These are phyloP conservation scores for Trochalopteron elliotii DNA, from an alignment of 2,113 vertebrate species.

Conservation along the genomic window DNA sequence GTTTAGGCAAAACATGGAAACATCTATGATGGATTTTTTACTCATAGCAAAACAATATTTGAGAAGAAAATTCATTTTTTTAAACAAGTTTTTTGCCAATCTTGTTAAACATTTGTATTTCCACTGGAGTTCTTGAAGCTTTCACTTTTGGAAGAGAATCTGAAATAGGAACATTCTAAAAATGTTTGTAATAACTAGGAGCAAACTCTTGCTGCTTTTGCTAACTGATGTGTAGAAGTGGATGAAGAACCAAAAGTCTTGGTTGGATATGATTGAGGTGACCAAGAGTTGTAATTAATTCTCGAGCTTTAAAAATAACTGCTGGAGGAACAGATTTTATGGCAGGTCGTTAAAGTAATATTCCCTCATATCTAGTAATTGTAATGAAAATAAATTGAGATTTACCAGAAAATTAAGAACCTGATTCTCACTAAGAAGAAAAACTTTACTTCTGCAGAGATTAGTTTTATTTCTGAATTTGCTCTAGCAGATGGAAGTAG, in stretches of 20 bases:
- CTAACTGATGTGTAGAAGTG: not conserved
- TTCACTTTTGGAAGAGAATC: not conserved
- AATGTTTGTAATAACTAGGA: not conserved
- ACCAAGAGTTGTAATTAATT: constrained; percentile 6
- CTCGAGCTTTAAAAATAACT: not conserved
- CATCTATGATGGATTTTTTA: not conserved
- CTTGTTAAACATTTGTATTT: not conserved
- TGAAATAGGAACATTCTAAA: not conserved
- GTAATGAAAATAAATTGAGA: not conserved
- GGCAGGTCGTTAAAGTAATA: not conserved
- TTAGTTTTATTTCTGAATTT: not conserved
- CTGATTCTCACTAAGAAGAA: not conserved
- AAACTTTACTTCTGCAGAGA: not conserved
- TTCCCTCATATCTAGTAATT: not conserved
- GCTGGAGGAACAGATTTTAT: not conserved
- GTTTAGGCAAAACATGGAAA: not conserved
- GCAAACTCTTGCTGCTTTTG: not conserved
- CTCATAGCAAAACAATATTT: not conserved
- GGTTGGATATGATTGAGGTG: not conserved
- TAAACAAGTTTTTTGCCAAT: not conserved
- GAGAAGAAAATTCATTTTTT: not conserved
- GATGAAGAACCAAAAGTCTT: not conserved
- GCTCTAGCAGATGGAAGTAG: constrained; percentile 17
- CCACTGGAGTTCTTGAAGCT: not conserved
- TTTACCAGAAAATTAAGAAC: not conserved